These are phyloP conservation scores for Mongoloraphidia duomilia DNA, from an alignment of 2,888 invertebrate genomes.

Conservation along the genomic window DNA sequence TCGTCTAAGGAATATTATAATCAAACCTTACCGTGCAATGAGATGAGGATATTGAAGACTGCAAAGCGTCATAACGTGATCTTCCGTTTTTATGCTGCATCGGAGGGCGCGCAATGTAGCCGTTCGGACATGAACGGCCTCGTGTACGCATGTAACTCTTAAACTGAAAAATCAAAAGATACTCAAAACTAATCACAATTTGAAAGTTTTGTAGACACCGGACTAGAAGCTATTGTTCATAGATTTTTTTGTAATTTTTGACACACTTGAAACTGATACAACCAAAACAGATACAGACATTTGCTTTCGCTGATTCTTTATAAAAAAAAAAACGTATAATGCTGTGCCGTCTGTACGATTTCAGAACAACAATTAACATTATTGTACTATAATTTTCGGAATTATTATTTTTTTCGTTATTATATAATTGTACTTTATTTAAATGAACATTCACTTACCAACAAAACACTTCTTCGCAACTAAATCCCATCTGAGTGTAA, in stretches of 20 bases:
- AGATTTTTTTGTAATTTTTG: too few species aligned
- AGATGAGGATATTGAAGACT: constrained; percentile 72
- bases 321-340: too few species aligned
- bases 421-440: too few species aligned
- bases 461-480: constrained; percentile 64
- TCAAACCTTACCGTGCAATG: constrained; percentile 47
- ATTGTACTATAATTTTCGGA: not conserved
- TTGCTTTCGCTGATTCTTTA: not conserved
- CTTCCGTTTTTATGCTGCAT: constrained; percentile 63
- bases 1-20: not conserved
- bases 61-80: constrained; percentile 66
- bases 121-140: constrained; percentile 79
- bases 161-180: constrained; percentile 44
- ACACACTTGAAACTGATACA: too few species aligned
- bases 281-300: not conserved
- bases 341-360: constrained; percentile 32
- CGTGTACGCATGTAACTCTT: constrained; percentile 69
- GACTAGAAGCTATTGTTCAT: too few species aligned
- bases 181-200: too few species aligned
- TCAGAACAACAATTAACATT: constrained; percentile 1
- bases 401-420: too few species aligned
- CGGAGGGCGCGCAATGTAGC: constrained; percentile 77
- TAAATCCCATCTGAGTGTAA: constrained; percentile 49
- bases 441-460: constrained; percentile 40
- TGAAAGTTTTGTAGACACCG: too few species aligned